phyloP scores from a whole-genome alignment of 2,113 vertebrate species.

The Hymenochirus boettgeri region DNA sequence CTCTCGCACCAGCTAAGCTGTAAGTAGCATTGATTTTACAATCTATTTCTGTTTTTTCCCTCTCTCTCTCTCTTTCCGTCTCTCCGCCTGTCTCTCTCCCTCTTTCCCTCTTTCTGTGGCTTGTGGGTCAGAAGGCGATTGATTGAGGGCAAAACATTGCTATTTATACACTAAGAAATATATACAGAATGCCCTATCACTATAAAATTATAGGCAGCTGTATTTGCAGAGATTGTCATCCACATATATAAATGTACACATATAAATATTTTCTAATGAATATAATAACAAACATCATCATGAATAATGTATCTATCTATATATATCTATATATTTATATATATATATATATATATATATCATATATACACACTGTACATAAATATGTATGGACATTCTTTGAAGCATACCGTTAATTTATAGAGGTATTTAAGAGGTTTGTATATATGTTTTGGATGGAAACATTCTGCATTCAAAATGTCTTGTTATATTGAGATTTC shows the following conservation, averaged over 20 bases:
- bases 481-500: too few species aligned
- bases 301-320: neutral
- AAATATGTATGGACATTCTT: neutral
- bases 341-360: neutral
- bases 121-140: conserved; percentile 41
- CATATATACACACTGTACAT: neutral
- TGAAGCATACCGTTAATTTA: too few species aligned
- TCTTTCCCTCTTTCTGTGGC: conserved; percentile 37
- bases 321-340: neutral
- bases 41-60: conserved; percentile 40
- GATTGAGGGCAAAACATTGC: conserved; percentile 35
- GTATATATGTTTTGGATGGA: too few species aligned
- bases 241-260: neutral
- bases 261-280: neutral
- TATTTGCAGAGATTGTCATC: neutral
- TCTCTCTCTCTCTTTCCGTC: conserved; percentile 24
- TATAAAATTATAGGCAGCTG: conserved; percentile 21
- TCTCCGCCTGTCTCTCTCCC: conserved; percentile 25
- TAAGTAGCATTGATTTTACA: conserved; percentile 44
- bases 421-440: too few species aligned
- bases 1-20: conserved; percentile 43
- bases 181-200: conserved; percentile 16
- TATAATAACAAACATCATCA: neutral
- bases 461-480: too few species aligned
- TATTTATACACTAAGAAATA: conserved; percentile 29